Base-by-base conservation (phyloP, 2,888 invertebrate species). In the Habroteleia sp. region DNA sequence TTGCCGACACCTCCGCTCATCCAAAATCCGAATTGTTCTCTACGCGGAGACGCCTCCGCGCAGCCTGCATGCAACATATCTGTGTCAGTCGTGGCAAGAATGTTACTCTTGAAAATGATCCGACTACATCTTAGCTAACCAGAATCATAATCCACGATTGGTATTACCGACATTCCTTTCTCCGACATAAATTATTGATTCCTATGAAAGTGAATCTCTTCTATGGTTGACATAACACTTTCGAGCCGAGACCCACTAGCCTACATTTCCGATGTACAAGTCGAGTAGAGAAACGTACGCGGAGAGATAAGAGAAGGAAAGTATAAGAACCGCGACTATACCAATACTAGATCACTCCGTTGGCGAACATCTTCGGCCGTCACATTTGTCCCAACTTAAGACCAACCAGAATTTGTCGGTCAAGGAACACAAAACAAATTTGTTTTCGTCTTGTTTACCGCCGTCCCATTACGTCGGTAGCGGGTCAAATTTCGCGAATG, bases 171-270 rank as follows among this genome's bases (percentile, higher is more conserved):
- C 69, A 75, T 71, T 75, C 63, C 73, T 75, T 77, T 75, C 69
- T 41, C 69, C 63, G 31, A 65, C 65, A 73, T 71, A 66, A 75
- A 69, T 77, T 75, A 69, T 63, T 52, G 65, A 77, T 72, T 65
- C 74, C 66, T 74, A 83, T 81, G 84, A 84, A 85, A 85, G 84
- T 83, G 85, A 84, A 84, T 85, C 83, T 82, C 77, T 56, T 75
- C 79, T 72, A 65, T 74, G 74, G 79, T 79, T 85, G 83, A 85
- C 81, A 84, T 84, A 83, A 84, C 76, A 77, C 80, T 63, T 79
- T 78, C 71, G 71, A 50, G 72, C 60, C 62, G 66, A 81, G 82
- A 77, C 82, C 84, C 79, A 86, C 84, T 85, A 82, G 83, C 85
- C 84, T 76, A 85, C 82, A 82, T 84, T 76, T 6, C 37, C 66